Evolutionary conservation across 2,888 invertebrate species (phyloP).

Genomic region (Cheilosia variabilis): DNA sequence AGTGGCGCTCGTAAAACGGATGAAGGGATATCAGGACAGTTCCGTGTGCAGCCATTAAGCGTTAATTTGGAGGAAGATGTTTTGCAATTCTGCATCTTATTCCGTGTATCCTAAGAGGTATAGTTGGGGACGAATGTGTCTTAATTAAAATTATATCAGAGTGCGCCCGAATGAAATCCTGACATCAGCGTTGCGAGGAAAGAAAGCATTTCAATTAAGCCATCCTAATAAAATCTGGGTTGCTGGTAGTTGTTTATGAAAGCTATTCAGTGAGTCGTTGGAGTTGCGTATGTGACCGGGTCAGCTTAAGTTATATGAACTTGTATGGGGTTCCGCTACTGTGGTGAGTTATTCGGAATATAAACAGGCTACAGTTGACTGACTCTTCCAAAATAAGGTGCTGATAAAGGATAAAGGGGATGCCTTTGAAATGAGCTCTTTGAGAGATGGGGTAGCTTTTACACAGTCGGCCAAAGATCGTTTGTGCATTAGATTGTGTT

Average conservation of each 20-base stretch:
- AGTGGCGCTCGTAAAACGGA: constrained; percentile 2
- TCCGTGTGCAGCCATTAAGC: constrained; percentile 50
- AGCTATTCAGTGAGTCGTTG: neutral
- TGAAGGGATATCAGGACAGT: constrained; percentile 14
- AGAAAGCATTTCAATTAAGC: neutral
- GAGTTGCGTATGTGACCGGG: neutral
- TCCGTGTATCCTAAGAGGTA: neutral
- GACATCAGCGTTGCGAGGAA: neutral
- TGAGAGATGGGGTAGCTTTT: too few relatives aligned
- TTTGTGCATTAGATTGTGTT: too few relatives aligned
- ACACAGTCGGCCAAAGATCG: too few relatives aligned
- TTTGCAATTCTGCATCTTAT: constrained; percentile 33
- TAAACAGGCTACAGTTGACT: too few relatives aligned
- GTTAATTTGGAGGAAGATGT: constrained; percentile 45
- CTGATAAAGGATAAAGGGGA: too few relatives aligned
- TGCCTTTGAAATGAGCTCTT: too few relatives aligned
- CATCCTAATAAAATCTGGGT: constrained; percentile 7
- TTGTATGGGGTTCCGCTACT: too few relatives aligned
- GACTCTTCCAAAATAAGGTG: too few relatives aligned
- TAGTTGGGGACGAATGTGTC: constrained; percentile 2
- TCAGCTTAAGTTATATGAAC: constrained; percentile 2
- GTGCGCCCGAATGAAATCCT: constrained; percentile 3
- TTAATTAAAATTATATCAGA: constrained; percentile 41
- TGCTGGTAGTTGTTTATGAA: neutral
- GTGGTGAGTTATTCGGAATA: too few relatives aligned